These are phyloP conservation scores for Lycaena phlaeas DNA, from an alignment of 2,888 invertebrate genomes.

Conservation along the genomic window DNA sequence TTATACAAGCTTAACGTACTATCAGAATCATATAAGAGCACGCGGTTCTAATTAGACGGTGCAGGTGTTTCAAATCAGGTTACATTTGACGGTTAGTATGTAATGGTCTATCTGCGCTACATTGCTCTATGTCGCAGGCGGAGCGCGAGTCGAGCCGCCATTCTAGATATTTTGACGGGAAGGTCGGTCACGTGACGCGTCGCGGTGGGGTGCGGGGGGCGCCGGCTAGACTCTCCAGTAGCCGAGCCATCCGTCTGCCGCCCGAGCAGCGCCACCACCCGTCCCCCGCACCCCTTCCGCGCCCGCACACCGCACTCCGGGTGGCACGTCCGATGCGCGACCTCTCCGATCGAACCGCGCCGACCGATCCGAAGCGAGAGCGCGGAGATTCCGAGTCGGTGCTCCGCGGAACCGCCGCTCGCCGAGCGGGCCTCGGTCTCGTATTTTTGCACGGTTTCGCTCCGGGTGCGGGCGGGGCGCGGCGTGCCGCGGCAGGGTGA, in stretches of 20 bases:
- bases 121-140: conserved; percentile 36
- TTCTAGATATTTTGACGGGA: conserved; percentile 86
- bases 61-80: no score
- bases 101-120: neutral
- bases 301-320: conserved; percentile 16
- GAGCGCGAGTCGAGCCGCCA: conserved; percentile 63
- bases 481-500: no score
- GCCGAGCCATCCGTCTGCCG: conserved; percentile 73
- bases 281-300: conserved; percentile 60
- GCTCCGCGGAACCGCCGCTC: conserved; percentile 10
- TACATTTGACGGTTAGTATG: no score
- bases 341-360: conserved; percentile 21
- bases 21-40: no score
- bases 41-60: no score
- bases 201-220: conserved; percentile 54
- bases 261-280: conserved; percentile 57
- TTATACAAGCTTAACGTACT: no score
- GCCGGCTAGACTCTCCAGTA: conserved; percentile 78
- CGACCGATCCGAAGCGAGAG: conserved; percentile 12
- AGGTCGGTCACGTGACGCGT: conserved; percentile 85
- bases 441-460: conserved; percentile 60
- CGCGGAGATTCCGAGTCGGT: conserved; percentile 7
- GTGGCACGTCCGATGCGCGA: conserved; percentile 26
- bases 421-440: conserved; percentile 20
- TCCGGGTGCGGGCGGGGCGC: conserved; percentile 51